Conservation (phyloP, 2,113 vertebrate species). For the Xerus inauris region DNA sequence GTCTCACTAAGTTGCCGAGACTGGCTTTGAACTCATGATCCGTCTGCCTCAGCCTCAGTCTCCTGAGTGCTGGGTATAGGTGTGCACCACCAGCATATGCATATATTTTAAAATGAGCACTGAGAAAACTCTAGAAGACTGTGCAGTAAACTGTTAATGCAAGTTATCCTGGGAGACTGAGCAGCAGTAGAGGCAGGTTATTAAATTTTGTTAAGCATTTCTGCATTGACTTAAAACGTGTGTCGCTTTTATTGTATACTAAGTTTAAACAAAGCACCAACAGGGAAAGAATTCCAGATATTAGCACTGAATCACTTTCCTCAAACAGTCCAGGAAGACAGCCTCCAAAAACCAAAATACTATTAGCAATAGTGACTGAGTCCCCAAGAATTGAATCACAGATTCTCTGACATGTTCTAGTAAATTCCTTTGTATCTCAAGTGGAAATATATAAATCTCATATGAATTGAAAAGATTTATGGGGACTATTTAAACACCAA, state of each 20-base stretch:
- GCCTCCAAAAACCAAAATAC: neutral
- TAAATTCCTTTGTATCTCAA: neutral
- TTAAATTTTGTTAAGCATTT: neutral
- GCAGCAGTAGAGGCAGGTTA: neutral
- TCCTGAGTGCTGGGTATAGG: too few relatives aligned
- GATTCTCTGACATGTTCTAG: neutral
- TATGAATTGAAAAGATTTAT: neutral
- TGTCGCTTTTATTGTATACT: neutral
- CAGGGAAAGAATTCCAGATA: neutral
- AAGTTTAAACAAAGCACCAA: neutral
- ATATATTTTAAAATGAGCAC: neutral
- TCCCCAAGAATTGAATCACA: neutral
- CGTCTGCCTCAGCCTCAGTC: too few relatives aligned
- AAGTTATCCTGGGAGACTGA: neutral
- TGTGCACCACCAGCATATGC: neutral
- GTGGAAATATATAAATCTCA: neutral
- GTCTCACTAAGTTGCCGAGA: too few relatives aligned
- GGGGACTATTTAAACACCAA: conserved; percentile 9
- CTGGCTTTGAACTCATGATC: too few relatives aligned
- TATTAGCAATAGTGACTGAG: neutral
- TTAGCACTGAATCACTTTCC: neutral
- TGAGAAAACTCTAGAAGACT: neutral
- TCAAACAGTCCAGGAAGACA: neutral
- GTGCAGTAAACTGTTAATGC: neutral
- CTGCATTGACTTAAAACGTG: neutral